Evolutionary conservation across 2,888 invertebrate species (phyloP), one percentile per base, ranked within the genome.

Genomic region (Leucozona laternaria): DNA sequence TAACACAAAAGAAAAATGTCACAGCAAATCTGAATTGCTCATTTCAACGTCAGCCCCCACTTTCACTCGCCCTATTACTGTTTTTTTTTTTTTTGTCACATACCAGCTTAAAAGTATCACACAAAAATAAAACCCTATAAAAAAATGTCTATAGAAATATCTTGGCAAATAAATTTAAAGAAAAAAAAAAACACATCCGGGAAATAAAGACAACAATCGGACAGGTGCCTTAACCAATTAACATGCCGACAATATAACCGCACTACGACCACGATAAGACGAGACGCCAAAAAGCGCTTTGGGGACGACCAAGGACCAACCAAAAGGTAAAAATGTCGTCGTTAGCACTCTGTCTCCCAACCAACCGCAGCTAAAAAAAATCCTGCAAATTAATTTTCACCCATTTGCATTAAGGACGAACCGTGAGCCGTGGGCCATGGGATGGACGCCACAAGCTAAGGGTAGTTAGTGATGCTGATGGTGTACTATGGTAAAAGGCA

Each of bases 191-290:
- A 50, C 20, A 57, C 60, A 40, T 28, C 17, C 40, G 64, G 57
- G 50, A 25, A 81, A 81, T 81, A 78, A 75, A 82, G 75, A 82
- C 82, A 86, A 86, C 82, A 86, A 86, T 86, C 82, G 82, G 86
- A 82, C 86, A 86, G 86, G 78, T 75, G 86, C 82, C 82, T 82
- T 64, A 75, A 78, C 86, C 86, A 82, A 86, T 86, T 86, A 86
- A 81, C 86, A 86, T 81, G 78, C 86, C 78, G 53, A 57, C 53
- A 86, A 71, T 78, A 82, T 57, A 75, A 75, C 72, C 75, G 28
- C 58, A 81, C 70, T 57, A 60, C 57, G 50, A 31, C 57, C 50
- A 37, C 55, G 80, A 80, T 71, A 84, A 76, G 80, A 68, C 64
- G 73, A 70, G 40, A 70, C 43, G 66, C 66, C 34, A 25, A 53